Evolutionary conservation across 2,113 vertebrate genomes (phyloP).

Genomic region (Agapornis roseicollis): DNA sequence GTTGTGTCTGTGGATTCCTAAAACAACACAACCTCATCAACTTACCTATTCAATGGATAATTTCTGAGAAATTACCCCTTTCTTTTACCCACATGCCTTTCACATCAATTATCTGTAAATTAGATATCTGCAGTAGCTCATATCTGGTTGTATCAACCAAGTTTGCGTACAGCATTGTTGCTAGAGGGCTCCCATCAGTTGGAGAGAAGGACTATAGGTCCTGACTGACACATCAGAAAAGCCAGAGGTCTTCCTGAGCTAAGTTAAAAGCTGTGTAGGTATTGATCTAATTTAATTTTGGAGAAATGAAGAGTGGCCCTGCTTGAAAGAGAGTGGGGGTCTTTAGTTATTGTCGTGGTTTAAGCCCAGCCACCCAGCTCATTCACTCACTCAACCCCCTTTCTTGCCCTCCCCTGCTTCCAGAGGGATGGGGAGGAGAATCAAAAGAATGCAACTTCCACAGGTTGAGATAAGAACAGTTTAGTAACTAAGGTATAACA

Average conservation of each 20-base stretch:
- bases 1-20: background rate
- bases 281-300: background rate
- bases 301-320: background rate
- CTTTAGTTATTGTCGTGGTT: background rate
- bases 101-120: background rate
- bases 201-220: background rate
- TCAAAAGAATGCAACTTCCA: too few species aligned
- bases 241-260: background rate
- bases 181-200: background rate
- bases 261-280: background rate
- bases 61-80: constrained; percentile 1
- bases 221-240: background rate
- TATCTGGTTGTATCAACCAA: background rate
- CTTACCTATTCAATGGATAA: background rate
- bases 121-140: background rate
- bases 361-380: too few species aligned
- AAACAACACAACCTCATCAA: background rate
- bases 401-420: too few species aligned
- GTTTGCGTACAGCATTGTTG: background rate
- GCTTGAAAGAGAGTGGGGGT: background rate
- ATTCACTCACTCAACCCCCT: too few species aligned
- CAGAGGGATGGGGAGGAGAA: too few species aligned
- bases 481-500: too few species aligned
- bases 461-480: too few species aligned
- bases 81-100: background rate